Evolutionary conservation across 2,797 vertebrate species (phyloP), one percentile per base, ranked within the genome.

Genomic region (Nannoperca obscura): DNA sequence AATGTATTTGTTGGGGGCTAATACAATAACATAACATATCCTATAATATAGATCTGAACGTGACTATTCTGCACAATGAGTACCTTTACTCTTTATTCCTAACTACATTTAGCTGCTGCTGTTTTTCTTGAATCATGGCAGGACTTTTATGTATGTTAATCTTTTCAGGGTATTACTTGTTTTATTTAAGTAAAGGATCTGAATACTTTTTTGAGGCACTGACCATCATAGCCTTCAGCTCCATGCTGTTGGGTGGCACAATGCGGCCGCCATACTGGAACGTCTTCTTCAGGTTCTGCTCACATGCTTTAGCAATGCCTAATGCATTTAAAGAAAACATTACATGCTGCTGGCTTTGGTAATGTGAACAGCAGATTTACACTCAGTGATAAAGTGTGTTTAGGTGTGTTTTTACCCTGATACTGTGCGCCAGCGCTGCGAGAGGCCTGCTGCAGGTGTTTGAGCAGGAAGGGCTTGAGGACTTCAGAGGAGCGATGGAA

Each of bases 141-240:
- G 7, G 6, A 19, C 24, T 22, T 67, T 58, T 9, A 34, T 49
- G 13, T 52, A 5, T 27, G 49, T 59, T 34, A 14, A 10, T 62
- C 17, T 55, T 40, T 52, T 57, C 3, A 52, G 5, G 13, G 9
- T 47, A 24, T 40, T 44, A 10, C 2, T 54, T 13, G 27, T 50
- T 63, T 42, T 12, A 58, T 40, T 53, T 30, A n/a, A 65, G n/a
- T 30, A n/a, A 36, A 60, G 12, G 17, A 70, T 62, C 20, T 59
- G 7, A 10, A 30, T 19, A 10, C 27, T 52, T 50, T 10, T 42
- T 65, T 20, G 11, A 60, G 19, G 32, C 59, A 83, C 97, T 95
- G 86, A 99, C 98, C 98, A 99, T 94, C 95, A 99, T 96, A 76
- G 98, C 98, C 86, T 96, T 97, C 63, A 99, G 96, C 93, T 99